Conservation (phyloP, 1,140 invertebrate genomes). For the Piezodorus guildinii region DNA sequence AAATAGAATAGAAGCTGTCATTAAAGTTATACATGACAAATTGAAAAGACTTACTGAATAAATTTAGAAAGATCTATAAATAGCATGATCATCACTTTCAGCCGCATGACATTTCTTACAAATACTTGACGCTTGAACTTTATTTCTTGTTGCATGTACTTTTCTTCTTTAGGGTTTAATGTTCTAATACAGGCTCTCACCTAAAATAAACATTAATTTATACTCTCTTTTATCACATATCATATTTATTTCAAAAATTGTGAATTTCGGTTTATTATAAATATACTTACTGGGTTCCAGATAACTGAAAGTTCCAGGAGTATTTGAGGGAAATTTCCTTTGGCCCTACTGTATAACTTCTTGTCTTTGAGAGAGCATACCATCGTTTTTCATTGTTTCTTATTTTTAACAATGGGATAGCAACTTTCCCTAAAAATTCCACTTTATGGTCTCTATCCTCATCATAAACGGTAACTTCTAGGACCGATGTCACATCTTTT, state of each 20-base stretch:
- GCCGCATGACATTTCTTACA: slow-evolving; percentile 81
- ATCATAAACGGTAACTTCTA: slow-evolving; percentile 97
- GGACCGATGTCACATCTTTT: slow-evolving; percentile 89
- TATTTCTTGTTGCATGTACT: slow-evolving; percentile 85
- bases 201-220: slow-evolving; percentile 34
- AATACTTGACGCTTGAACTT: slow-evolving; percentile 94
- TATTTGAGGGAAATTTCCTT: slow-evolving; percentile 83
- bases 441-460: slow-evolving; percentile 97
- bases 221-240: not conserved
- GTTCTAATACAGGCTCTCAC: slow-evolving; percentile 79
- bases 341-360: slow-evolving; percentile 75
- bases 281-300: slow-evolving; percentile 73
- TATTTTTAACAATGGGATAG: slow-evolving; percentile 78
- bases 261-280: not conserved
- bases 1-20: too few species aligned
- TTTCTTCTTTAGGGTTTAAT: slow-evolving; percentile 89
- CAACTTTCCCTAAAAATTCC: slow-evolving; percentile 91
- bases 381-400: slow-evolving; percentile 85
- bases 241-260: too few species aligned
- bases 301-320: slow-evolving; percentile 81
- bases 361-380: slow-evolving; percentile 96
- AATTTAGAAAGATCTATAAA: slow-evolving; percentile 84
- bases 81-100: slow-evolving; percentile 79
- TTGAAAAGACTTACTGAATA: slow-evolving; percentile 60
- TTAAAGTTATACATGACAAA: too few species aligned